These are phyloP conservation scores for Anolis sagrei DNA, from an alignment of 2,113 vertebrate genomes.

Conservation along the genomic window DNA sequence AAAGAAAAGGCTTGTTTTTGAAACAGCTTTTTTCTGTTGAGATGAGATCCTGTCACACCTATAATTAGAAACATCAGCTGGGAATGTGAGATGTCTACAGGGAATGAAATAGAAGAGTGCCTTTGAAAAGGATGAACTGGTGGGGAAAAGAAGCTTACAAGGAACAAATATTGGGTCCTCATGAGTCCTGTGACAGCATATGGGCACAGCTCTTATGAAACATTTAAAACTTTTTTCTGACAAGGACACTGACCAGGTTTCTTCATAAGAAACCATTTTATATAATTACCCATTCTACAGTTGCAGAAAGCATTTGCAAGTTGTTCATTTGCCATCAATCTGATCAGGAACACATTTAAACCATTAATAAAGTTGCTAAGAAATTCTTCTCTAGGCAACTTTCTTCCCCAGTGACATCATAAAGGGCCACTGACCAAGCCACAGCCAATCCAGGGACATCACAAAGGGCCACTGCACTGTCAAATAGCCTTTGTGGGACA, in stretches of 20 bases:
- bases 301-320: conserved; percentile 7
- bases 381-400: conserved; percentile 1
- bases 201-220: background rate
- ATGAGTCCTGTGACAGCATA: background rate
- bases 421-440: too few species aligned
- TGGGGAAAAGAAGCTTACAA: background rate
- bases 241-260: background rate
- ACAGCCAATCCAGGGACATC: too few species aligned
- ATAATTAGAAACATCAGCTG: conserved; percentile 9
- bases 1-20: conserved; percentile 1
- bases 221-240: rapidly evolving
- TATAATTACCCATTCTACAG: background rate
- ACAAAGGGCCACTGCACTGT: too few species aligned
- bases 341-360: conserved; percentile 17
- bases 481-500: too few species aligned
- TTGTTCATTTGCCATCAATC: background rate
- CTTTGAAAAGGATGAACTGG: background rate
- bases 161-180: background rate
- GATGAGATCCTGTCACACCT: conserved; percentile 11
- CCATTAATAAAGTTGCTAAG: conserved; percentile 23
- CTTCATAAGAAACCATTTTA: background rate
- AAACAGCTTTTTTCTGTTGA: background rate
- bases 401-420: too few species aligned
- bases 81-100: background rate
- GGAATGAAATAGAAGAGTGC: conserved; percentile 4